A percentile compares a stretch with the other conserved stretches of the same genome.
Conservation (phyloP, 2,888 invertebrate species). For the Heliconius sara region DNA sequence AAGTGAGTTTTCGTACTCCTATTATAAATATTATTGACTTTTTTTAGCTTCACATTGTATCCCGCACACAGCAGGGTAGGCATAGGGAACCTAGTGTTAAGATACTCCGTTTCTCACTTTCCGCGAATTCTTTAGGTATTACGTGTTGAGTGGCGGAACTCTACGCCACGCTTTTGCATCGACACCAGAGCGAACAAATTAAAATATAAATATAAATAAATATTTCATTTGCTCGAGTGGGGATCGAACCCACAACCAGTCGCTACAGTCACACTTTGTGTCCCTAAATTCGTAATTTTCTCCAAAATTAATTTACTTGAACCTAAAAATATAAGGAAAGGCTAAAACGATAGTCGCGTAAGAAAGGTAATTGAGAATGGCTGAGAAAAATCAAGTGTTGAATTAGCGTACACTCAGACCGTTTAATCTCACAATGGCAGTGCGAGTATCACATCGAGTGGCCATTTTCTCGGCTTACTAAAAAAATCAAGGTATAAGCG, state of each 20-base stretch:
- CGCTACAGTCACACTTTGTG: too few relatives aligned
- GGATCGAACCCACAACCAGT: too few relatives aligned
- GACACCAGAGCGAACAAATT: too few relatives aligned
- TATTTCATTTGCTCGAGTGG: too few relatives aligned
- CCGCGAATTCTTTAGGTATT: too few relatives aligned
- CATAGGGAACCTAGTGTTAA: too few relatives aligned
- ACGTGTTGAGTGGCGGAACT: too few relatives aligned
- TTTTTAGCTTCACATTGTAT: too few relatives aligned
- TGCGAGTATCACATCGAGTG: slow-evolving; percentile 45
- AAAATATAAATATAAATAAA: too few relatives aligned
- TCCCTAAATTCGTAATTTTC: not conserved
- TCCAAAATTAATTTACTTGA: not conserved
- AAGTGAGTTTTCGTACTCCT: not conserved
- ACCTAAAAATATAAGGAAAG: not conserved
- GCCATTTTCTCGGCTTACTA: slow-evolving; percentile 38
- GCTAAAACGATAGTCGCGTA: not conserved
- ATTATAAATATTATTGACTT: not conserved
- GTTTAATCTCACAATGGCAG: slow-evolving; percentile 51
- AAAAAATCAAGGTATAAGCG: slow-evolving; percentile 29
- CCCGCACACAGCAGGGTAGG: too few relatives aligned
- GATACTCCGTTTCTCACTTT: too few relatives aligned
- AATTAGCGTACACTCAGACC: slow-evolving; percentile 61
- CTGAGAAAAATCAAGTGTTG: slow-evolving; percentile 35
- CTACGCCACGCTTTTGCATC: too few relatives aligned
- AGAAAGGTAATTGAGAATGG: slow-evolving; percentile 12